phyloP scores from a whole-genome alignment of 1,140 invertebrate genomes.

The Prorops nasuta region DNA sequence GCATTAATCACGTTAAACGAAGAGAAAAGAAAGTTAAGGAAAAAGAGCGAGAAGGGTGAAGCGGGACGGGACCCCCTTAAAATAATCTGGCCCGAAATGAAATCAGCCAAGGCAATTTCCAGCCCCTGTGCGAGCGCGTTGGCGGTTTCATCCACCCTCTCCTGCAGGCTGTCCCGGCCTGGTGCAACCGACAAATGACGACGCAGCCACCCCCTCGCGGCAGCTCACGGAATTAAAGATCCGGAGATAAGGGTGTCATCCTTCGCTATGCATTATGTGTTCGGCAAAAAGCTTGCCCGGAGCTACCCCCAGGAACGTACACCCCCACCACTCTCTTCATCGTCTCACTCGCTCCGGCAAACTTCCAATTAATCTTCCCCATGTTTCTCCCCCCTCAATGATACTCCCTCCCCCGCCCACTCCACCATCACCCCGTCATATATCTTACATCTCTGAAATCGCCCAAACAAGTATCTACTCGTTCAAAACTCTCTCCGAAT shows the following conservation, averaged over 20 bases:
- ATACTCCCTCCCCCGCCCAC: constrained; percentile 7
- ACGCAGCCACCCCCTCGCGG: constrained; percentile 40
- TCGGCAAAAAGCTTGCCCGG: constrained; percentile 33
- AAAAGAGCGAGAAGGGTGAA: constrained; percentile 3
- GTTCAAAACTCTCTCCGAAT: background rate
- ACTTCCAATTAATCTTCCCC: constrained; percentile 33
- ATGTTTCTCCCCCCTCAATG: constrained; percentile 6
- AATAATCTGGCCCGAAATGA: constrained; percentile 55
- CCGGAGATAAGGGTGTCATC: constrained; percentile 53
- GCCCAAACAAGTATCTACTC: too few species aligned
- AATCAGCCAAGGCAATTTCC: constrained; percentile 55
- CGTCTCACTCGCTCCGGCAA: constrained; percentile 12
- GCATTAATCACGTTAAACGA: constrained; percentile 46
- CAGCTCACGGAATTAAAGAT: constrained; percentile 53
- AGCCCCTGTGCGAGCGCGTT: constrained; percentile 25
- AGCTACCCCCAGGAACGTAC: background rate
- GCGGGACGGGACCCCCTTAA: constrained; percentile 43
- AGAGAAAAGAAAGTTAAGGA: background rate
- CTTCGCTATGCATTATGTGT: constrained; percentile 43
- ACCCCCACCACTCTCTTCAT: background rate
- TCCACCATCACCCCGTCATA: background rate
- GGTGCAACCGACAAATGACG: constrained; percentile 53
- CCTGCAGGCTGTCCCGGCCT: too few species aligned
- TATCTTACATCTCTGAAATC: background rate
- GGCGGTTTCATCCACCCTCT: constrained; percentile 5